Evolutionary conservation across 2,888 invertebrate species (phyloP), one percentile per base, ranked within the genome.

Genomic region (Athalia cordata): DNA sequence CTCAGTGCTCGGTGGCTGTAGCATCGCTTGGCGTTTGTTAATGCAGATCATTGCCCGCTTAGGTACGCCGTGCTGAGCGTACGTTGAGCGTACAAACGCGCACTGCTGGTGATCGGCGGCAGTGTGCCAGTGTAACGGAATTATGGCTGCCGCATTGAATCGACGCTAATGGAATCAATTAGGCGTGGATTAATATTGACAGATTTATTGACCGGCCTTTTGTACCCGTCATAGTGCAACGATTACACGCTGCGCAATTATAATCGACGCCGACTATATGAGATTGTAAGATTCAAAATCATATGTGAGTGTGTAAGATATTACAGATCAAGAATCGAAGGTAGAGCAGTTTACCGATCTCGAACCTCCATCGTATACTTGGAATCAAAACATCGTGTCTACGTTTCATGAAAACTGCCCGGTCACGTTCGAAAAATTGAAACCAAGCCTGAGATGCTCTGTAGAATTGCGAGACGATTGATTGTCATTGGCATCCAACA

Each of bases 171-270:
- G 85, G 83, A 84, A 85, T 84, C 85, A 86, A 87, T 87, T 86
- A 85, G 83, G 82, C 82, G 82, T 81, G 83, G 81, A 85, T 85
- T 84, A 85, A 85, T 86, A 86, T 86, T 84, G 86, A 84, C 84
- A 84, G 86, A 85, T 86, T 85, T 85, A 87, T 87, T 83, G 85
- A 84, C 82, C 83, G 78, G 81, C 81, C 84, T 84, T 85, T 84
- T 85, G 83, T 84, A 80, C 81, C 74, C 79, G 80, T 80, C 81
- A 79, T 81, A 80, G 80, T 78, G 82, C 81, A 79, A 79, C 81
- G 77, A 82, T 83, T 82, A 83, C 81, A 80, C 79, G 81, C 79
- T 77, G 74, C 80, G 80, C 79, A 79, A 84, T 81, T 81, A 75
- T 49, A 61, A 75, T 75, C 43, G 29, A 62, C 11, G 75, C 75